Base-by-base conservation (phyloP, 2,888 invertebrate genomes). In the Brachypterus glaber region DNA sequence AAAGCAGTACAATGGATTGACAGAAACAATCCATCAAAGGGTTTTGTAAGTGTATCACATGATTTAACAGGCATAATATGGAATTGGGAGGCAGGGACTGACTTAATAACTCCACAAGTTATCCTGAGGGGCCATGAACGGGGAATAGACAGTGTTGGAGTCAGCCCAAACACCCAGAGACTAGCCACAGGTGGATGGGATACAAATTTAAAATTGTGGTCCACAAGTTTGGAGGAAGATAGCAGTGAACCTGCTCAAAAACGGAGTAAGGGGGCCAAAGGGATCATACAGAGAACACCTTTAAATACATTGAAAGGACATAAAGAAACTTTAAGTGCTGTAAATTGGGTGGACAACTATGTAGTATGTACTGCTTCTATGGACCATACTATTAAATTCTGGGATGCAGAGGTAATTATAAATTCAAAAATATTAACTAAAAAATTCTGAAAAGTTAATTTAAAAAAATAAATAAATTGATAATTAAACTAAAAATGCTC, bases 341-440 rank as follows among this genome's bases (percentile, higher is more conserved):
- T 87, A 0, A 74, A 79, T 37, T 98, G 96, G 95, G 75, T 84
- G 52, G 82, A 85, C 50, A 72, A 72, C 39, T 72, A 77, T 47
- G 84, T 85, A 45, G 68, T 95, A 2, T 72, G 88, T 5, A 90
- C 93, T 0, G 77, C 83, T 35, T 90, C 95, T 1, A 93, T 92
- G 92, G 97, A 98, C 69, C 95, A 97, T 60, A 86, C 93, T 1
- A 70, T 98, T 11, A 84, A 88, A 62, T 62, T 93, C 5, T 98
- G 97, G 97, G 96, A 98, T 64, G 73, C 87, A 30, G 85, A 88
- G 46, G 60, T 62, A 50, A 49, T 32, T 17, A 2, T 36, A 15
- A 24, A 17, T n/a, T n/a, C n/a, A n/a, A n/a, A n/a, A n/a, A n/a
- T n/a, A n/a, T n/a, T n/a, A n/a, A n/a, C n/a, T n/a, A n/a, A n/a